Base-by-base conservation (phyloP, 2,888 invertebrate genomes). In the Oscheius sp. region DNA sequence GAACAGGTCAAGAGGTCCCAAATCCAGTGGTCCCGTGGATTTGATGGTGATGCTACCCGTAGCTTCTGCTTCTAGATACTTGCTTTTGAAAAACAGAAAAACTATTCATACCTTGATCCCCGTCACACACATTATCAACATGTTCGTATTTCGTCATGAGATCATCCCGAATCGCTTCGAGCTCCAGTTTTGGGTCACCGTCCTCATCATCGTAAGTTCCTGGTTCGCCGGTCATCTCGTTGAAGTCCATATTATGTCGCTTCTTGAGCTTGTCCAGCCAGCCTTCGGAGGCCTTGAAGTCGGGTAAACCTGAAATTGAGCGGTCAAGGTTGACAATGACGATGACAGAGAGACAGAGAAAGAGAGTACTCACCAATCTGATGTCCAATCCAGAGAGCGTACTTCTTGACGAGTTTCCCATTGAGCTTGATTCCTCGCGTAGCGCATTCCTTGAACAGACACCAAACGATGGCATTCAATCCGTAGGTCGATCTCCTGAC, bases 221-320 rank as follows among this genome's bases (percentile, higher is more conserved):
- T 7, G 83, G 75, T 35, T 68, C 74, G 0, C 84, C 84, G 0
- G 81, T 76, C 84, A 84, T 83, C 10, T 76, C 63, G n/a, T 74
- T 78, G 66, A 82, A 57, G 63, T 81, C 82, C 53, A 84, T 84
- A 10, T 76, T 78, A 68, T 84, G 84, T 9, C 84, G 76, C 21
- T 81, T 72, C 72, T 84, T 84, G 77, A 84, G 83, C 0, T 81
- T 78, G 62, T 84, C 82, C 53, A 83, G 73, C 84, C 84, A 84
- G 9, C 84, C 83, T 75, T 84, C 84, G 2, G 82, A 82, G 47
- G 80, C 82, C 21, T 81, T 79, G 77, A 84, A 84, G 21, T n/a
- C 32, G 10, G 35, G 10, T 10, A 62, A 33, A 21, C 21, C 37
- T 32, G 42, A n/a, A 33, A 32, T 21, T 10, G 32, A 21, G 3